Evolutionary conservation across 2,888 invertebrate genomes (phyloP).

Genomic region (Nymphalis c-album): DNA sequence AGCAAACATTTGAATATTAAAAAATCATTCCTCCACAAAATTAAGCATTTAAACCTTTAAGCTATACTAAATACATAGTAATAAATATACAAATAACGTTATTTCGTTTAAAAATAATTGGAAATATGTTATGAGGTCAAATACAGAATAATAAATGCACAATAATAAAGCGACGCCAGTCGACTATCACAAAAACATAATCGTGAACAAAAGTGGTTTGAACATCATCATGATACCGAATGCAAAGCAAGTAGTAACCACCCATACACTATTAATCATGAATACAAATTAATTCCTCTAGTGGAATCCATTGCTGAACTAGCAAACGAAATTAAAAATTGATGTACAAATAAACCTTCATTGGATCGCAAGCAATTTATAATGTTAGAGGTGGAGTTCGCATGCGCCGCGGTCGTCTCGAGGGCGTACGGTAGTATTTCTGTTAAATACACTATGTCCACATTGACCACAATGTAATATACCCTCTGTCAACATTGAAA

Average conservation of each 20-base stretch:
- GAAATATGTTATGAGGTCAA: constrained; percentile 24
- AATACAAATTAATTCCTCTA: constrained; percentile 38
- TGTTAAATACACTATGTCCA: constrained; percentile 41
- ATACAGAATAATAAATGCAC: constrained; percentile 39
- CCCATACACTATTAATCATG: constrained; percentile 53
- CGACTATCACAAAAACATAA: constrained; percentile 58
- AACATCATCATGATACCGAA: constrained; percentile 70
- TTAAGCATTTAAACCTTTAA: too few relatives aligned
- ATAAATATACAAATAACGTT: not conserved
- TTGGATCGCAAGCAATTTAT: constrained; percentile 47
- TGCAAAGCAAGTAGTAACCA: constrained; percentile 66
- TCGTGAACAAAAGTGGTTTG: constrained; percentile 68
- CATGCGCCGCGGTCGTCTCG: constrained; percentile 74
- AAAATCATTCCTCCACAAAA: too few relatives aligned
- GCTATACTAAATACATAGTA: not conserved
- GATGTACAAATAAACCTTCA: constrained; percentile 42
- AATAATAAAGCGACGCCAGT: constrained; percentile 46
- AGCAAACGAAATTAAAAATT: constrained; percentile 17
- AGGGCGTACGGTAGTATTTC: constrained; percentile 55
- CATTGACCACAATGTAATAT: constrained; percentile 22
- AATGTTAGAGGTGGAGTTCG: constrained; percentile 54
- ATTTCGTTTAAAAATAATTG: not conserved
- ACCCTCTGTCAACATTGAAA: accelerated
- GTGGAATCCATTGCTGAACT: constrained; percentile 48
- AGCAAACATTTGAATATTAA: too few relatives aligned